Base-by-base conservation (phyloP, 2,888 invertebrate genomes). In the Drosophila subquinaria region DNA sequence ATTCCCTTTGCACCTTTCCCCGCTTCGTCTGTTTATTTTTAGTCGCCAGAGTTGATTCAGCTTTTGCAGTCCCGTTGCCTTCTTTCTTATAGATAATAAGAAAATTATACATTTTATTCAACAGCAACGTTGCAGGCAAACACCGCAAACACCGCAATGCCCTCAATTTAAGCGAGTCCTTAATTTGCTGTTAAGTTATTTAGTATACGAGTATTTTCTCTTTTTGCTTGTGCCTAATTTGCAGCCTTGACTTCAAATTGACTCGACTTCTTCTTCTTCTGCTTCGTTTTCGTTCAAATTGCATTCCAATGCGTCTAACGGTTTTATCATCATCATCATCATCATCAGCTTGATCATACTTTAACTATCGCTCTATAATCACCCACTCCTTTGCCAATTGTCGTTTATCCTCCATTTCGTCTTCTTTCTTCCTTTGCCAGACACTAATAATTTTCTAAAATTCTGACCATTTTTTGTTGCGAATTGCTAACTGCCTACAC, bases 91-190 rank as follows among this genome's bases (percentile, higher is more conserved):
- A 89, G 88, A 88, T 88, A 88, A 88, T 88, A 88, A 89, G 88
- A 88, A 88, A 88, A 88, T 88, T 88, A 88, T 88, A 88, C 89
- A 88, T 88, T 85, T 88, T 88, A 88, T 89, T 79, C 74, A 48
- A 57, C 69, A 48, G 59, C 59, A 55, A 52, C 61, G 73, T 69
- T 69, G 76, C 69, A 57, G 68, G 51, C 73, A 60, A 78, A 65
- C 76, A 73, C 88, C 82, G 90, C 90, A 90, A 81, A 65, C 76
- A 73, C 88, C 82, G 90, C 90, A 90, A 81, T 90, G 90, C 81
- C 88, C 86, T 69, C 82, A 84, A 89, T 89, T 88, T 87, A 56
- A 73, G 83, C 23, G 30, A 20, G 15, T 81, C 87, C 85, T 83
- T 82, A 88, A 90, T 90, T 90, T 89, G 68, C 75, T 76, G 73